Percentiles rank a stretch among this genome's conserved stretches.
Evolutionary conservation across 1,140 invertebrate genomes (phyloP).

Genomic region (Temnothorax curvispinosus): DNA sequence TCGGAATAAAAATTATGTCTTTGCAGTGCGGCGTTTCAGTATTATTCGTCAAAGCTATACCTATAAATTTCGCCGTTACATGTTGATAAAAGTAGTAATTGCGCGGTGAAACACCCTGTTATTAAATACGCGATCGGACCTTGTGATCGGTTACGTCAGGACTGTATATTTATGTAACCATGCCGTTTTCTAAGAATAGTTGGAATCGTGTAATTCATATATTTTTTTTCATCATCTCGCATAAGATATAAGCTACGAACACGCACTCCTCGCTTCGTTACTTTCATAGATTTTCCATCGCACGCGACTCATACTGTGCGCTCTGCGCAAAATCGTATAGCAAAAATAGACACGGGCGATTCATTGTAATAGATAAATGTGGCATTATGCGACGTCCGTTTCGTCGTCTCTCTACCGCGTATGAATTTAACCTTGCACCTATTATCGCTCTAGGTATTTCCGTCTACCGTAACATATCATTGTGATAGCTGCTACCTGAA

Average conservation of each 20-base stretch:
- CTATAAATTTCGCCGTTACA: conserved; percentile 3
- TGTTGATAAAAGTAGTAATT: conserved; percentile 12
- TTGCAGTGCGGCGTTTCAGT: background rate
- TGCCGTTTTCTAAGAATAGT: conserved; percentile 40
- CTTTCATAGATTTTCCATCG: conserved; percentile 18
- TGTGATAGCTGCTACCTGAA: background rate
- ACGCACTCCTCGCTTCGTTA: conserved; percentile 2
- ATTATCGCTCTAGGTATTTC: conserved; percentile 42
- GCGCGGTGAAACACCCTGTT: background rate
- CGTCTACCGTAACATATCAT: background rate
- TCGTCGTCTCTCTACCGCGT: background rate
- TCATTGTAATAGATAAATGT: conserved; percentile 43
- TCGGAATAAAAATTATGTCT: conserved; percentile 1
- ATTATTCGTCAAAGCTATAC: background rate
- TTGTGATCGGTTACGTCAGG: background rate
- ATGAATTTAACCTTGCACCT: conserved; percentile 46
- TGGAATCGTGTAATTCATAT: conserved; percentile 7
- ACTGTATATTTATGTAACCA: conserved; percentile 1
- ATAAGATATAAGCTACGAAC: background rate
- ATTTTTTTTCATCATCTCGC: conserved; percentile 18
- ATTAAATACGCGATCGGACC: background rate
- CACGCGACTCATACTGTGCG: background rate
- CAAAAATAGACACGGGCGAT: conserved; percentile 22
- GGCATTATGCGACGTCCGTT: conserved; percentile 30
- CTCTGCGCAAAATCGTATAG: conserved; percentile 14